Evolutionary conservation across 2,113 vertebrate genomes (phyloP).

Genomic region (Engystomops pustulosus): DNA sequence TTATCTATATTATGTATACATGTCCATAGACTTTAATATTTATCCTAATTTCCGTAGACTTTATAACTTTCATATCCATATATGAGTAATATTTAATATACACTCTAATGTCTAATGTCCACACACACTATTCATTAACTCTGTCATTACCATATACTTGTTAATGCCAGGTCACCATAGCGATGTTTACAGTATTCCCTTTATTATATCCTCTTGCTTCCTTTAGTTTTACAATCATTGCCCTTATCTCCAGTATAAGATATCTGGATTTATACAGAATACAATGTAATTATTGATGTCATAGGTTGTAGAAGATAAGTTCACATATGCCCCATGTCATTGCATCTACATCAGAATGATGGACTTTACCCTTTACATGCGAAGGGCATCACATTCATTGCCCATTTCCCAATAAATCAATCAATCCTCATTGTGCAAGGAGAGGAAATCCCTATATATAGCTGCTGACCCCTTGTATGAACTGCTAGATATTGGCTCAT

Average conservation of each 20-base stretch:
- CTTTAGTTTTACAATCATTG: neutral
- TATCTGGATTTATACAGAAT: conserved; percentile 30
- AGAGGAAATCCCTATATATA: neutral
- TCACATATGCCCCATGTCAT: neutral
- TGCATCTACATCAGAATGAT: neutral
- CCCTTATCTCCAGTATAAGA: neutral
- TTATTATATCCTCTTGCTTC: neutral
- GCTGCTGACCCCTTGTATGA: neutral
- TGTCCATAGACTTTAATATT: no score
- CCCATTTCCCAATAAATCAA: conserved; percentile 21
- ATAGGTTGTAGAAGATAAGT: conserved; percentile 6
- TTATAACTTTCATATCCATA: no score
- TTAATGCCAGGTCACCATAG: neutral
- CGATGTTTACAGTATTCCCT: neutral
- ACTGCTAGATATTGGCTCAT: conserved; percentile 17
- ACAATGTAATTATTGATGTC: conserved; percentile 33
- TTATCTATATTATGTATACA: no score
- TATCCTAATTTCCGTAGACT: no score
- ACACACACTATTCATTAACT: neutral
- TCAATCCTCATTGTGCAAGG: neutral
- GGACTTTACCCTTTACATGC: conserved; percentile 23
- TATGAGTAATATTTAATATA: no score
- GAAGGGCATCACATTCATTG: conserved; percentile 6
- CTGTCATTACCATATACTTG: neutral
- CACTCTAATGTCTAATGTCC: no score